Base-by-base conservation (phyloP, 1,140 invertebrate genomes). In the Aradophagus sp. region DNA sequence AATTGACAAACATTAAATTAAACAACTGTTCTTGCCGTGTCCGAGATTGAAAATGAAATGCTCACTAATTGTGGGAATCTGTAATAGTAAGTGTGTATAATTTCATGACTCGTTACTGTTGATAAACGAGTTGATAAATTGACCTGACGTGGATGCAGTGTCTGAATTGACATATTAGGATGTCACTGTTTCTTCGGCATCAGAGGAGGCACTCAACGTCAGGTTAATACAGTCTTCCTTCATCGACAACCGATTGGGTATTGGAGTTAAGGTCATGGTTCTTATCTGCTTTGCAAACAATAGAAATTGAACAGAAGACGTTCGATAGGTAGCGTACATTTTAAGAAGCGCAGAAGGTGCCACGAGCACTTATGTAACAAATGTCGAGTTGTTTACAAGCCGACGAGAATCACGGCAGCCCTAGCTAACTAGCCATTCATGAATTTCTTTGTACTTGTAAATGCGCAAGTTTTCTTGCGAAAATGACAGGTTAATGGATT, bases 401-500 rank as follows among this genome's bases (percentile, higher is more conserved):
- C 36, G 15, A 23, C 23, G 26, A 52, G 34, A 19, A 34, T 58
- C 63, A 31, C 29, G 52, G 36, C 32, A 50, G 42, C 7, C 44
- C 23, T 38, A 31, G 13, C 39, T 59, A 52, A 58, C 38, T 55
- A 36, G 26, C 47, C 63, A 67, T 53, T 59, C 32, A 67, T 32
- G 23, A 59, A 23, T 31, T 17, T 12, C 35, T 8, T 26, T n/a
- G n/a, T n/a, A n/a, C n/a, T n/a, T 23, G 20, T 8, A 23, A 16
- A 0, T 44, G 32, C n/a, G 27, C 27, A 50, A 66, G 50, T 47
- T 56, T 50, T 7, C 44, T 67, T 67, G 53, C 32, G 63, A 67
- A 67, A 67, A 52, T 67, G 47, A 58, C 53, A 67, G 59, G 47
- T 31, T 67, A 53, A 67, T 67, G 47, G 53, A 53, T 67, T 67